Evolutionary conservation across 2,797 vertebrate species (phyloP), one percentile per base, ranked within the genome.

Genomic region (Megalops cyprinoides): DNA sequence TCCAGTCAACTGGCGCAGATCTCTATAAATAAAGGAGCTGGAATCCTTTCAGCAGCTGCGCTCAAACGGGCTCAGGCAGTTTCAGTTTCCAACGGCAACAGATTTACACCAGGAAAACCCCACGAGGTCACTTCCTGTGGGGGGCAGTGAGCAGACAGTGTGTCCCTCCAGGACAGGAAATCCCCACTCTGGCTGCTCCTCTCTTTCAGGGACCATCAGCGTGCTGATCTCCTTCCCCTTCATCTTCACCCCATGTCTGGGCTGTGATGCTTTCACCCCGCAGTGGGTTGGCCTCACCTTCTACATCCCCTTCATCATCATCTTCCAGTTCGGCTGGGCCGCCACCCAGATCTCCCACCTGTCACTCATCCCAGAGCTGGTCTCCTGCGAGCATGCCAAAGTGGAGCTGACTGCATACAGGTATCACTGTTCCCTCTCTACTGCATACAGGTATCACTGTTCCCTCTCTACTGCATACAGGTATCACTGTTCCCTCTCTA

Each of bases 241-340:
- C 89, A 94, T 99, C 90, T 99, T 98, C 88, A 98, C 93, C 90
- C 95, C 96, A 56, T 98, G 97, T 76, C 67, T 96, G 74, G 96
- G 93, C 77, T 98, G 97, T 44, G 80, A 84, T 14, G 31, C 85
- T 0, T 1, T 44, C 87, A 98, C 97, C 0, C 96, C 97, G 0
- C 94, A 96, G 86, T 97, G 95, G 96, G 96, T 88, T 0, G 94
- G 94, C 18, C 77, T 98, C 23, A 55, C 93, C 82, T 99, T 97
- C 92, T 99, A 97, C 2, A 82, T 92, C 15, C 97, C 98, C 0
- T 98, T 99, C 91, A 94, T 98, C 23, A 0, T 98, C 81, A 80
- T 97, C 90, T 98, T 98, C 88, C 98, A 99, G 90, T 98, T 98
- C 0, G 98, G 98, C 85, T 99, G 98, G 98, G 98, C 98, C 0